Conservation (phyloP, 2,888 invertebrate genomes). For the Lepidocyrtoides sp. region DNA sequence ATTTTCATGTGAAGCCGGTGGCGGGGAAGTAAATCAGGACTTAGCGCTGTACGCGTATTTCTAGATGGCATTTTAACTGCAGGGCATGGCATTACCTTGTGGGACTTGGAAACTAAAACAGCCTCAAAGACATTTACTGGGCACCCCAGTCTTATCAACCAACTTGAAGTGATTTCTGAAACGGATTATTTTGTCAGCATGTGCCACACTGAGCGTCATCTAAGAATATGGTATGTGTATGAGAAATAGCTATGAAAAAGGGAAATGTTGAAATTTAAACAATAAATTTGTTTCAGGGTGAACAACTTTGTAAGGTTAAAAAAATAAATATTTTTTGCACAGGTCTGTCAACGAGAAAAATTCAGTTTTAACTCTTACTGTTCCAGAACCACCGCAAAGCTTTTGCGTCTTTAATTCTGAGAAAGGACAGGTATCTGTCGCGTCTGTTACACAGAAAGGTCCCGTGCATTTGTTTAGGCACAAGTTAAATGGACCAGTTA, state of each 20-base stretch:
- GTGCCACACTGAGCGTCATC: constrained; percentile 85
- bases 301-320: no score
- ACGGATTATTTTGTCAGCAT: constrained; percentile 86
- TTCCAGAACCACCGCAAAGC: constrained; percentile 84
- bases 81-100: constrained; percentile 89
- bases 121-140: constrained; percentile 90
- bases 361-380: constrained; percentile 85
- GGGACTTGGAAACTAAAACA: constrained; percentile 89
- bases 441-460: constrained; percentile 91
- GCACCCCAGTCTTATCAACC: constrained; percentile 89
- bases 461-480: constrained; percentile 93
- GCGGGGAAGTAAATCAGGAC: constrained; percentile 89
- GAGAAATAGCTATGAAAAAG: no score
- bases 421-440: constrained; percentile 85
- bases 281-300: no score
- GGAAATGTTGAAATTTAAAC: no score
- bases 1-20: constrained; percentile 88
- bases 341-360: constrained; percentile 83
- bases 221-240: constrained; percentile 86
- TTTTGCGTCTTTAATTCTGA: constrained; percentile 84
- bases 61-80: constrained; percentile 87
- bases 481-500: constrained; percentile 91
- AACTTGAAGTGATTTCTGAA: constrained; percentile 82
- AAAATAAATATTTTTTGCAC: no score
- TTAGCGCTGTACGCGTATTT: constrained; percentile 89